Conservation (phyloP, 2,113 vertebrate genomes). For the Pungitius pungitius region DNA sequence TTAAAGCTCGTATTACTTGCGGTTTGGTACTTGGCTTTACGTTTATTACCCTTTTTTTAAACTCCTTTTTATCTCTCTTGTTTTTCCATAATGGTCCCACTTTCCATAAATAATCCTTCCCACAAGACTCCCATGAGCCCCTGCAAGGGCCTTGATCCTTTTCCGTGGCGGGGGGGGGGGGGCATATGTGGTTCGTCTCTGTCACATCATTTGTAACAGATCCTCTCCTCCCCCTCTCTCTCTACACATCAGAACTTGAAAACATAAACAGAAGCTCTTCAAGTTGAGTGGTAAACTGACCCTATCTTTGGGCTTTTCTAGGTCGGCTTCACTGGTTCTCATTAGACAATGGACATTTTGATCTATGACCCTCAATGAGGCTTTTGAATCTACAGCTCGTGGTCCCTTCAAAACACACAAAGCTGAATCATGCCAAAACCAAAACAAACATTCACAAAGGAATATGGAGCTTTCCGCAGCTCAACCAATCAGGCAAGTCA, state of each 20-base stretch:
- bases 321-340: neutral
- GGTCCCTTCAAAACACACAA: neutral
- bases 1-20: conserved; percentile 1
- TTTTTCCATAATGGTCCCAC: conserved; percentile 60
- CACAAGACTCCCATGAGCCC: conserved; percentile 25
- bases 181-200: conserved; percentile 67
- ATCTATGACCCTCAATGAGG: neutral
- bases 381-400: neutral
- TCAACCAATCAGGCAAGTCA: neutral
- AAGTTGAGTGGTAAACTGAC: neutral
- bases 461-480: conserved; percentile 5
- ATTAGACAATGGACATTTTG: neutral
- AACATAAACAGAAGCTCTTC: conserved; percentile 36
- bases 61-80: conserved; percentile 28
- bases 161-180: conserved; percentile 61
- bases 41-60: conserved; percentile 17
- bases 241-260: neutral
- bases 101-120: conserved; percentile 71
- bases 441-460: conserved; percentile 4
- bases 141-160: conserved; percentile 33
- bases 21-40: neutral
- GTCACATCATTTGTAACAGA: conserved; percentile 65
- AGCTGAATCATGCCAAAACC: neutral
- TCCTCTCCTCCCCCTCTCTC: conserved; percentile 36
- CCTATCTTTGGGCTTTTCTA: neutral